A percentile compares a stretch with the other conserved stretches of the same genome.
phyloP scores from a whole-genome alignment of 2,113 vertebrate genomes.

The Elephantulus edwardii region DNA sequence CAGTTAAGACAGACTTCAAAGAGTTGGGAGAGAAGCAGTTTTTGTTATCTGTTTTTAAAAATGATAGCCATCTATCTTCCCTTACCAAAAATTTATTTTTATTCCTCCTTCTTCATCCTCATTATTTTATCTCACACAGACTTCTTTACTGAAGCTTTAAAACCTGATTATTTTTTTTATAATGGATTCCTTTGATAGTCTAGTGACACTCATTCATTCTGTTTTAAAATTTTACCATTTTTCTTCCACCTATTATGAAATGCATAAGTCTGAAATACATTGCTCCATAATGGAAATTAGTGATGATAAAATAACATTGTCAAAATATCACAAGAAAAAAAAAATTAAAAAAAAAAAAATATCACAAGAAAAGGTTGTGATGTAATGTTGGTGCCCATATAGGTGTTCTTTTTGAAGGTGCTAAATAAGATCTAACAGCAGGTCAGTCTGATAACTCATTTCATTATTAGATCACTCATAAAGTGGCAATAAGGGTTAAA shows the following conservation, averaged over 20 bases:
- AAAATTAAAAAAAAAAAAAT: slow-evolving; percentile 2
- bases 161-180: not conserved
- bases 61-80: not conserved
- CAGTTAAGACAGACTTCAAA: too few relatives aligned
- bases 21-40: too few relatives aligned
- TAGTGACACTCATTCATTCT: not conserved
- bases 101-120: not conserved
- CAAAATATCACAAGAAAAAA: not conserved
- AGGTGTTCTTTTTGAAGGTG: not conserved
- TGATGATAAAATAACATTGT: not conserved
- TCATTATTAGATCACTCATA: too few relatives aligned
- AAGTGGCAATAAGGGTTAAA: slow-evolving; percentile 11
- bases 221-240: too few relatives aligned
- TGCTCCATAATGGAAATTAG: slow-evolving; percentile 7
- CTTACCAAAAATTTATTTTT: not conserved
- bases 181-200: not conserved
- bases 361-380: not conserved
- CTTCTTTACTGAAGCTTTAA: not conserved
- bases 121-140: not conserved
- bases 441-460: slow-evolving; percentile 20
- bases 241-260: too few relatives aligned
- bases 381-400: slow-evolving; percentile 10
- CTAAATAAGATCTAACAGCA: not conserved
- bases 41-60: not conserved
- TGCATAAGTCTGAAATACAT: not conserved